Conservation (phyloP, 1,140 invertebrate genomes). For the Leptinotarsa undecemlineata region DNA sequence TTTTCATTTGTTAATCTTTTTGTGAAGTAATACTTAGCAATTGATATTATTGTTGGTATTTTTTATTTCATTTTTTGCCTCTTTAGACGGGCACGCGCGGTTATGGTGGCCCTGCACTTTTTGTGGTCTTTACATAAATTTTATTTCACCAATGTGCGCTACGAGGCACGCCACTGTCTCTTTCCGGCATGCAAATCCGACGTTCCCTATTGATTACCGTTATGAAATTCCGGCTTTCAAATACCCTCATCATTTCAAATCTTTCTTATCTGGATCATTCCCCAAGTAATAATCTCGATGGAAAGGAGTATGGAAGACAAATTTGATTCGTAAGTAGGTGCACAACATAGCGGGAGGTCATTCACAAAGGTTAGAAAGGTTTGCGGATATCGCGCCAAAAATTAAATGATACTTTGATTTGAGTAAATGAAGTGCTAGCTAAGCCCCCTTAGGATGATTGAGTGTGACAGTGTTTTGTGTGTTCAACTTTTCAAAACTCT, state of each 20-base stretch:
- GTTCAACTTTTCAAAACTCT: constrained; percentile 15
- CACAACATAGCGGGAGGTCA: not conserved
- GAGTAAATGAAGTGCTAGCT: too few species aligned
- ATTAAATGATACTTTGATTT: constrained; percentile 28
- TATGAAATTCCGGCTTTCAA: constrained; percentile 32
- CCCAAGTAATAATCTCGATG: not conserved
- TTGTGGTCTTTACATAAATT: too few species aligned
- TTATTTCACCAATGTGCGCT: too few species aligned
- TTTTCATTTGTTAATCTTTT: too few species aligned
- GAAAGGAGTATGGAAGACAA: not conserved
- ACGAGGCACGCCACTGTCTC: not conserved
- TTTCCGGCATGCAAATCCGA: constrained; percentile 37
- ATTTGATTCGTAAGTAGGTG: not conserved
- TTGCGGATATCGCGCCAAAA: not conserved
- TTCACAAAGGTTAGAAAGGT: not conserved
- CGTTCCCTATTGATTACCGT: constrained; percentile 33
- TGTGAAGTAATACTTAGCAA: too few species aligned
- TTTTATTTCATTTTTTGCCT: too few species aligned
- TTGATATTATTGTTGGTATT: too few species aligned
- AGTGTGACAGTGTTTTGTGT: constrained; percentile 19
- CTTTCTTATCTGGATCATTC: constrained; percentile 1
- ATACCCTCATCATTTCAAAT: constrained; percentile 12
- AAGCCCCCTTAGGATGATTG: not conserved
- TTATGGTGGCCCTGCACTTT: too few species aligned
- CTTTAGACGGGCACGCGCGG: too few species aligned